Evolutionary conservation across 2,797 vertebrate species (phyloP), one percentile per base, ranked within the genome.

Genomic region (Paratrypauchen microcephalus): DNA sequence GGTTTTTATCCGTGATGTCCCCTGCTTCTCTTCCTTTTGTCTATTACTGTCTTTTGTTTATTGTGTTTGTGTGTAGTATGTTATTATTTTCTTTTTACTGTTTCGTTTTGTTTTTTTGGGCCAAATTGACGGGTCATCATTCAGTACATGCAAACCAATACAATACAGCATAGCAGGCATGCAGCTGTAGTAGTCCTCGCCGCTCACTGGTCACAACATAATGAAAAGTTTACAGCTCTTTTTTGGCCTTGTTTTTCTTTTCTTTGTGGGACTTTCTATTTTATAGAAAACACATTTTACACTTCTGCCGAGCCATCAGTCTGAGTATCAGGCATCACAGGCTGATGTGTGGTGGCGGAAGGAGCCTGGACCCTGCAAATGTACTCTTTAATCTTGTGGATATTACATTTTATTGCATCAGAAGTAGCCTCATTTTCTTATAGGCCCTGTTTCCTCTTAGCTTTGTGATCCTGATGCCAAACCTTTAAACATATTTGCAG

Each of bases 241-340:
- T 83, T 86, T 86, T 78, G 77, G 86, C 79, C 74, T 83, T 75
- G 72, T 89, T 86, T 82, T 80, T 78, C 75, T 74, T 75, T 82
- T 71, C 68, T 70, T 72, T 2, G 66, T 66, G 61, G 75, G 15
- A 47, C 23, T 16, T 64, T 85, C 72, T 68, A 75, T 75, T 81
- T 88, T 81, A 90, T 90, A 81, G 84, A 74, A 92, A 91, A 87
- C 90, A 88, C 83, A 88, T 90, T 88, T 88, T 69, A 32, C 48
- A 45, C 67, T 65, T 58, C 77, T 80, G 79, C 74, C 21, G 15
- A 48, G 47, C 75, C 77, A 80, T 83, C 77, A 56, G 74, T 59
- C 59, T 73, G 73, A 68, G 77, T 59, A 59, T 74, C 52, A 76
- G 60, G 70, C 72, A 70, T 80, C 65, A 2, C 41, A 68, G 78